Evolutionary conservation across 2,113 vertebrate genomes (phyloP).

Genomic region (Neomonachus schauinslandi): DNA sequence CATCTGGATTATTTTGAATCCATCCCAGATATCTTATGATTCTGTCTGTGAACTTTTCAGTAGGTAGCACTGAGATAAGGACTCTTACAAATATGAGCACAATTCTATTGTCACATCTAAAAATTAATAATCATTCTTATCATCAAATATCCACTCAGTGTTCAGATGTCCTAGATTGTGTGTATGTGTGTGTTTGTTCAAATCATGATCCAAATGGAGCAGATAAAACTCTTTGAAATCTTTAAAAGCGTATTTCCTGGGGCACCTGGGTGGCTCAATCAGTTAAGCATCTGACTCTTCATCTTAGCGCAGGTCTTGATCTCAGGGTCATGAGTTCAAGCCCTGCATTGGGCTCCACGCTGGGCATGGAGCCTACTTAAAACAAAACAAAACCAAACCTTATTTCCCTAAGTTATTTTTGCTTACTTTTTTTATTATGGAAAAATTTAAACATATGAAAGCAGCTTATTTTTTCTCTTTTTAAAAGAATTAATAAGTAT

Average conservation of each 20-base stretch:
- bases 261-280: background rate
- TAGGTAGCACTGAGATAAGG: background rate
- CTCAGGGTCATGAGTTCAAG: background rate
- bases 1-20: background rate
- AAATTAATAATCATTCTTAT: background rate
- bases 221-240: background rate
- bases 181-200: background rate
- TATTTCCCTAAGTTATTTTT: background rate
- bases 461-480: background rate
- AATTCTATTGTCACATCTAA: background rate
- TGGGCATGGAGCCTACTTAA: background rate
- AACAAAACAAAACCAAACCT: background rate
- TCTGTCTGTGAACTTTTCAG: background rate
- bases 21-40: background rate
- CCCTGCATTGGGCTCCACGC: background rate
- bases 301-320: background rate
- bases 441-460: background rate
- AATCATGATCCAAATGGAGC: background rate
- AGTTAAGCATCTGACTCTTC: background rate
- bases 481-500: background rate
- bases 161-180: background rate
- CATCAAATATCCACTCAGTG: background rate
- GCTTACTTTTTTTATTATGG: background rate
- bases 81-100: background rate
- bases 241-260: background rate